Conservation (phyloP, 2,797 vertebrate genomes). For the Pipistrellus pipistrellus region DNA sequence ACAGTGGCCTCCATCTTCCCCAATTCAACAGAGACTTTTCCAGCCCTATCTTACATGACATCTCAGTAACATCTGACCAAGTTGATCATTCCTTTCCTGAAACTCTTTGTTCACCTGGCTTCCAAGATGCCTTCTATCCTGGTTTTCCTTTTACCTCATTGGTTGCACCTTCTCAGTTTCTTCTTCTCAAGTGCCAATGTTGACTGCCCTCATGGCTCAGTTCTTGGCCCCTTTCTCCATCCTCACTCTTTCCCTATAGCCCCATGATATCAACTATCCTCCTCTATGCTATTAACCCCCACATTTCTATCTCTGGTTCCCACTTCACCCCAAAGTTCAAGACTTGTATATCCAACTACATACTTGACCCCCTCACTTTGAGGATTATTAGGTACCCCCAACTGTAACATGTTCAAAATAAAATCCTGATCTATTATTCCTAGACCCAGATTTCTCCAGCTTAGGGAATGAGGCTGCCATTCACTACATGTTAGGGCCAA, state of each 20-base stretch:
- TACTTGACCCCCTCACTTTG: neutral
- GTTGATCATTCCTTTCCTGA: neutral
- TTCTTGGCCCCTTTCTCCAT: slow-evolving; percentile 2
- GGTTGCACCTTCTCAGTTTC: neutral
- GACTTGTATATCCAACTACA: neutral
- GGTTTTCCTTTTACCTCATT: neutral
- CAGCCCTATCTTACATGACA: neutral
- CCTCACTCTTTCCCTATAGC: neutral
- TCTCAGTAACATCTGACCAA: neutral
- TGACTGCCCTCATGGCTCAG: neutral
- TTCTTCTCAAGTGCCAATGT: neutral
- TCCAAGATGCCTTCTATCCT: neutral
- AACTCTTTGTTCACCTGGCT: neutral
- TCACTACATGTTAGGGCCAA: neutral
- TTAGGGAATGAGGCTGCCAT: neutral
- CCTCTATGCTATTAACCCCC: neutral
- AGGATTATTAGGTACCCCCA: neutral
- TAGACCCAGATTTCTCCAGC: neutral
- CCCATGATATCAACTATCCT: neutral
- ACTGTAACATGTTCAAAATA: neutral
- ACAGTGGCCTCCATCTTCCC: neutral
- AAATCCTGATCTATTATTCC: neutral
- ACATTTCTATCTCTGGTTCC: slow-evolving; percentile 9
- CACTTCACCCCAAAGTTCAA: neutral
- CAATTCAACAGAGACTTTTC: neutral